These are phyloP conservation scores for Heliothis peltigera DNA, from an alignment of 2,888 invertebrate genomes.

Conservation along the genomic window DNA sequence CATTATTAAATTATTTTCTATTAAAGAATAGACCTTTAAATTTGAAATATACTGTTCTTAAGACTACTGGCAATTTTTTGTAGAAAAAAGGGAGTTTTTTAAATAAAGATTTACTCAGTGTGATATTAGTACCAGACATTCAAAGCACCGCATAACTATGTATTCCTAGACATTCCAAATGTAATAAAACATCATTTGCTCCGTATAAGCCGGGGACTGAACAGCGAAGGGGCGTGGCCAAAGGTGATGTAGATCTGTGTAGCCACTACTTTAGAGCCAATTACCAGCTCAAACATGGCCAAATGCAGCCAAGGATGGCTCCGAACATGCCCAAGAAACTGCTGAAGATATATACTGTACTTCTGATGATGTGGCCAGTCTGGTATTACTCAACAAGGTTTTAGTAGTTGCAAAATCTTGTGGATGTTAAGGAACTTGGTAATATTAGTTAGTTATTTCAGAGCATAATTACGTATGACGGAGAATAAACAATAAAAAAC, in stretches of 20 bases:
- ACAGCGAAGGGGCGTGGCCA: slow-evolving; percentile 72
- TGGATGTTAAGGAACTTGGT: neutral
- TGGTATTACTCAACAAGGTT: neutral
- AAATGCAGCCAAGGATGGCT: slow-evolving; percentile 53
- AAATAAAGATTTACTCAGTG: no score
- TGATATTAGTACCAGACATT: no score
- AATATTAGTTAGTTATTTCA: no score
- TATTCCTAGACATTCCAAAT: neutral
- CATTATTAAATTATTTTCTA: no score
- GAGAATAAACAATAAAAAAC: no score
- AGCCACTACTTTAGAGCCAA: slow-evolving; percentile 63
- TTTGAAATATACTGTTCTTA: no score
- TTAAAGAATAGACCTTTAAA: no score
- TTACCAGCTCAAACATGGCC: slow-evolving; percentile 59
- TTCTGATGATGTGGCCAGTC: slow-evolving; percentile 34
- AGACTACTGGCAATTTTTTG: no score
- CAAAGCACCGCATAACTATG: no score
- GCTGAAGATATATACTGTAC: slow-evolving; percentile 14
- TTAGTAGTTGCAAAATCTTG: neutral
- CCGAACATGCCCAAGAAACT: slow-evolving; percentile 24
- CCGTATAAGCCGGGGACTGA: slow-evolving; percentile 48
- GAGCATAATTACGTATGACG: no score
- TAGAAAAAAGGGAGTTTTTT: no score
- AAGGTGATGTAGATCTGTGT: slow-evolving; percentile 69
- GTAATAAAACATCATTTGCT: slow-evolving; percentile 43